These are phyloP conservation scores for Myotis daubentonii DNA, from an alignment of 2,797 vertebrate species.

Conservation along the genomic window DNA sequence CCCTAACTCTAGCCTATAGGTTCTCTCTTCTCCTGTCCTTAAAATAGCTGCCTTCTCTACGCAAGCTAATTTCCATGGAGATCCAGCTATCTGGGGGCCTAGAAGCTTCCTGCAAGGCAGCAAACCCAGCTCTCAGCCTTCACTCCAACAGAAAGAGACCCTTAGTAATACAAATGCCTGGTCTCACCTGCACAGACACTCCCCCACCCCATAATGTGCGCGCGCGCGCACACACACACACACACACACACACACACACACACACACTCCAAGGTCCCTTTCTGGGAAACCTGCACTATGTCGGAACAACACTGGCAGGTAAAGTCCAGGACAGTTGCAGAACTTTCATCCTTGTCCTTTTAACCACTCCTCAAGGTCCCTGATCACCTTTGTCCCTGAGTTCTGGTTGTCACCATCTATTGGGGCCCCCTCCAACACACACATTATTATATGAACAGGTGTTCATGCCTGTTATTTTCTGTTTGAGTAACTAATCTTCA, in stretches of 20 bases:
- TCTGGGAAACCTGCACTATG: background rate
- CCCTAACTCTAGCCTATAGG: constrained; percentile 51
- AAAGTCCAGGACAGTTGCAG: background rate
- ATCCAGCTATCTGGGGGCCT: constrained; percentile 79
- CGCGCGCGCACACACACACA: no score
- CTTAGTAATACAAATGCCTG: constrained; percentile 45
- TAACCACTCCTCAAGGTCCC: background rate
- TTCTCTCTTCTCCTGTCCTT: constrained; percentile 61
- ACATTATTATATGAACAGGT: no score
- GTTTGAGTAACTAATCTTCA: no score
- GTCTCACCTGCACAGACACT: background rate
- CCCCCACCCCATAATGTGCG: no score
- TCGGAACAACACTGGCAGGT: background rate
- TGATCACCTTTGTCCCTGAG: background rate
- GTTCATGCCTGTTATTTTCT: no score
- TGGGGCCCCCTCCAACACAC: no score
- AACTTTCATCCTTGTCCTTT: background rate
- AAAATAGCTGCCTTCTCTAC: constrained; percentile 82
- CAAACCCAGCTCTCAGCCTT: background rate
- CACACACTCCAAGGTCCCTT: background rate
- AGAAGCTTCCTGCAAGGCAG: constrained; percentile 55
- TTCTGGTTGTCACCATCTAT: no score
- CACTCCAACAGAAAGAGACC: background rate
- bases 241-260: no score
- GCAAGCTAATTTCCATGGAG: constrained; percentile 84